A percentile compares a stretch with the other conserved stretches of the same genome.
Conservation (phyloP, 2,113 vertebrate genomes). For the Tringa solitaria region DNA sequence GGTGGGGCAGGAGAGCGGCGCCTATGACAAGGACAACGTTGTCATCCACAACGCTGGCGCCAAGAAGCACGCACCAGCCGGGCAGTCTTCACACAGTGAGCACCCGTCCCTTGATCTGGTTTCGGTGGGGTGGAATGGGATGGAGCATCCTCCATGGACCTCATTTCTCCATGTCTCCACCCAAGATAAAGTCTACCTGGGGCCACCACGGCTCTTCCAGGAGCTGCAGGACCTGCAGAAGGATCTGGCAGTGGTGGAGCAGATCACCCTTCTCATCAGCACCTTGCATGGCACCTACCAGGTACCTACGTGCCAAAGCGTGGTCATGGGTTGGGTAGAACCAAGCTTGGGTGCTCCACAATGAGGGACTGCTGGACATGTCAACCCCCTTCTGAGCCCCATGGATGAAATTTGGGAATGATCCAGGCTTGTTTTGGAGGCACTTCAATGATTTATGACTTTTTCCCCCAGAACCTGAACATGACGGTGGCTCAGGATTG, state of each 20-base stretch:
- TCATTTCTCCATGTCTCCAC: not conserved
- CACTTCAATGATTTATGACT: not conserved
- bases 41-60: conserved; percentile 76
- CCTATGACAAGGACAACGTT: conserved; percentile 79
- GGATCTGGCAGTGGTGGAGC: conserved; percentile 90
- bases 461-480: conserved; percentile 86
- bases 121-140: fast-evolving
- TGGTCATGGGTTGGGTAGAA: not conserved
- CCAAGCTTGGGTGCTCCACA: too few relatives aligned
- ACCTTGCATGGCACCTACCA: conserved; percentile 93
- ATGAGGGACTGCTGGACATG: fast-evolving
- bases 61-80: conserved; percentile 54
- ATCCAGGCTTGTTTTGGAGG: not conserved
- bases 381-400: too few relatives aligned
- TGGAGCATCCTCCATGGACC: not conserved
- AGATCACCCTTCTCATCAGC: conserved; percentile 90
- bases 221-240: conserved; percentile 94
- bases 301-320: conserved; percentile 51
- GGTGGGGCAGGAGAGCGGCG: conserved; percentile 83
- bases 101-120: not conserved
- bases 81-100: conserved; percentile 72
- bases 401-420: not conserved
- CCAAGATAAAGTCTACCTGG: conserved; percentile 86
- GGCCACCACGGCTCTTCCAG: conserved; percentile 92
- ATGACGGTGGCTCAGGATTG: conserved; percentile 94